Evolutionary conservation across 1,140 invertebrate genomes (phyloP).

Genomic region (Drosophila dunni): DNA sequence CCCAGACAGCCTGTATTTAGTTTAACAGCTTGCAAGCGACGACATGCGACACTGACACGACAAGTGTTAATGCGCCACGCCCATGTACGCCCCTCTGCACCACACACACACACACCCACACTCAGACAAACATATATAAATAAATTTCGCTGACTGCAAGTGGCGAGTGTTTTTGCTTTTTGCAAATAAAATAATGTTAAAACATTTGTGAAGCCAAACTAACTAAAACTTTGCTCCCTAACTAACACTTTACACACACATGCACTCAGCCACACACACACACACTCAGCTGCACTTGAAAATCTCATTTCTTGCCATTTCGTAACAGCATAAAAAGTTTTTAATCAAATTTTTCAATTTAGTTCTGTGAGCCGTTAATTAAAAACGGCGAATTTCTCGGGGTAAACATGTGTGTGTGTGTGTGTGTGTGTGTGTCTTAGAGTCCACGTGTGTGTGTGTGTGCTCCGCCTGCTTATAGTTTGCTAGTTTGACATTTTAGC

Average conservation of each 20-base stretch:
- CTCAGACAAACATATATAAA: background rate
- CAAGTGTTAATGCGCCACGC: slow-evolving; percentile 79
- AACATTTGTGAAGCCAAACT: slow-evolving; percentile 80
- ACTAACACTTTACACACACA: slow-evolving; percentile 25
- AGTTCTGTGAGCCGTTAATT: slow-evolving; percentile 76
- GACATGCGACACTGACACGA: slow-evolving; percentile 81
- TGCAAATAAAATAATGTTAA: slow-evolving; percentile 79
- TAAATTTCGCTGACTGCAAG: slow-evolving; percentile 21
- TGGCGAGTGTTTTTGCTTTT: slow-evolving; percentile 44
- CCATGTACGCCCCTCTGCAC: slow-evolving; percentile 23
- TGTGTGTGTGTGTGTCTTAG: background rate
- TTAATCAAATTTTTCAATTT: slow-evolving; percentile 83
- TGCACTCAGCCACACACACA: slow-evolving; percentile 9
- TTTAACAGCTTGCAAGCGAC: slow-evolving; percentile 75
- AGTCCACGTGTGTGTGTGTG: slow-evolving; percentile 8
- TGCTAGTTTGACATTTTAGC: slow-evolving; percentile 59
- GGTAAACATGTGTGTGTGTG: slow-evolving; percentile 4
- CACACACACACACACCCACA: slow-evolving; percentile 7
- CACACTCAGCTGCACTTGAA: slow-evolving; percentile 62
- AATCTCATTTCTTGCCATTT: slow-evolving; percentile 68
- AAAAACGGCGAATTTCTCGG: slow-evolving; percentile 55
- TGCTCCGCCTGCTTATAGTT: slow-evolving; percentile 42
- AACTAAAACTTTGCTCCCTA: slow-evolving; percentile 67
- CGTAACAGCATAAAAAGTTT: slow-evolving; percentile 62
- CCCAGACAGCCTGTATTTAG: slow-evolving; percentile 78